Conservation (phyloP, 64 coral and sea anemone genomes). For the Hydrozoanthus tunicans region DNA sequence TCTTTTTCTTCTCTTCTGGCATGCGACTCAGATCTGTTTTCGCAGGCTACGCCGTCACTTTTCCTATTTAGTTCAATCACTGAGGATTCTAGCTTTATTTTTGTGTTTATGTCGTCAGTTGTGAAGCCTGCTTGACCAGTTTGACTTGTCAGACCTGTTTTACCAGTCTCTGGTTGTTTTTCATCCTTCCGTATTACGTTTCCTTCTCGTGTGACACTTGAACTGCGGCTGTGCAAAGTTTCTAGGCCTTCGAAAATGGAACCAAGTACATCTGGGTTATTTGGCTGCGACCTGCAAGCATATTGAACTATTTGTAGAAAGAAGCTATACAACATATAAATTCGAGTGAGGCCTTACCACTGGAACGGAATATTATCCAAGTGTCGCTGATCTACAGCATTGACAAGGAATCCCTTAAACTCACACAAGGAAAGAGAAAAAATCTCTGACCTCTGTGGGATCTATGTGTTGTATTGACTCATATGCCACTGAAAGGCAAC, state of each 20-base stretch:
- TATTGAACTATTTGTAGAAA: not conserved
- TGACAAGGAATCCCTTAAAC: too few relatives aligned
- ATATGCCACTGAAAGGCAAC: too few relatives aligned
- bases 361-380: too few relatives aligned
- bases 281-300: constrained; percentile 15
- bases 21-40: not conserved
- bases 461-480: too few relatives aligned
- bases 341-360: too few relatives aligned
- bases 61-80: not conserved
- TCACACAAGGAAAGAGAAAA: too few relatives aligned
- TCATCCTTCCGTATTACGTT: constrained; percentile 17
- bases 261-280: constrained; percentile 70
- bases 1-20: not conserved
- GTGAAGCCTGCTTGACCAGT: constrained; percentile 5
- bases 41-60: not conserved
- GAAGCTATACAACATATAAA: too few relatives aligned
- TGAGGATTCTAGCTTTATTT: not conserved
- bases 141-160: constrained; percentile 16
- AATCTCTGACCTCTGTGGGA: too few relatives aligned
- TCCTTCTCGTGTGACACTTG: constrained; percentile 69
- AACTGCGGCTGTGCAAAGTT: constrained; percentile 48
- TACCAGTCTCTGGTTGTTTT: not conserved
- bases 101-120: not conserved
- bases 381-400: too few relatives aligned
- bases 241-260: constrained; percentile 83